Evolutionary conservation across 2,797 vertebrate genomes (phyloP).

Genomic region (Loriculus beryllinus): DNA sequence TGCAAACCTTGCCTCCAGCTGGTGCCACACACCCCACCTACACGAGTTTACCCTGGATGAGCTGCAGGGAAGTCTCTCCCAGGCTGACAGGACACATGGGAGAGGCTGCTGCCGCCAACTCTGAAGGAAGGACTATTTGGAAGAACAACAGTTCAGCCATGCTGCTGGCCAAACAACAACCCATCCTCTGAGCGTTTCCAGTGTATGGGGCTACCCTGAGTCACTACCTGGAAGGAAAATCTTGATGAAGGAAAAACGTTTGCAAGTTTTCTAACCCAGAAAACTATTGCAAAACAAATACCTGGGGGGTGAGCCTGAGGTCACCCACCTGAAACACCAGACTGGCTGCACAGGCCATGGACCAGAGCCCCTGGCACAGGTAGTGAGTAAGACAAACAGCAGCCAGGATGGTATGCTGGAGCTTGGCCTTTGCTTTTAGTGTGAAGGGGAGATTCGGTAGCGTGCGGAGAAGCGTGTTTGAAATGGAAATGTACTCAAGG

Average conservation of each 20-base stretch:
- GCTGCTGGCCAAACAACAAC: too few relatives aligned
- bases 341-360: rapidly evolving
- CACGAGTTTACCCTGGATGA: background rate
- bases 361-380: rapidly evolving
- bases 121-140: rapidly evolving
- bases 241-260: background rate
- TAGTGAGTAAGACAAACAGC: rapidly evolving
- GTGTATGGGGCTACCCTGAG: rapidly evolving
- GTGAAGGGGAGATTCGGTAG: rapidly evolving
- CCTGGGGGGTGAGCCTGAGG: rapidly evolving
- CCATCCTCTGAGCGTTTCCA: rapidly evolving
- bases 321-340: background rate
- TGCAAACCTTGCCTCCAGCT: background rate
- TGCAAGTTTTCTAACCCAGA: background rate
- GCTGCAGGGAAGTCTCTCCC: too few relatives aligned
- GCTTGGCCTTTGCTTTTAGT: rapidly evolving
- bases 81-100: background rate
- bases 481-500: rapidly evolving
- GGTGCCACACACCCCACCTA: background rate
- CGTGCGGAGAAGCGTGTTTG: rapidly evolving
- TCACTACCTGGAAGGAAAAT: background rate
- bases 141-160: background rate
- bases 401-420: rapidly evolving
- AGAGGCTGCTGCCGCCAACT: background rate
- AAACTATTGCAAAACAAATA: background rate